A percentile compares a stretch with the other conserved stretches of the same genome.
Conservation (phyloP, 2,113 vertebrate genomes). For the Nannospalax galili region DNA sequence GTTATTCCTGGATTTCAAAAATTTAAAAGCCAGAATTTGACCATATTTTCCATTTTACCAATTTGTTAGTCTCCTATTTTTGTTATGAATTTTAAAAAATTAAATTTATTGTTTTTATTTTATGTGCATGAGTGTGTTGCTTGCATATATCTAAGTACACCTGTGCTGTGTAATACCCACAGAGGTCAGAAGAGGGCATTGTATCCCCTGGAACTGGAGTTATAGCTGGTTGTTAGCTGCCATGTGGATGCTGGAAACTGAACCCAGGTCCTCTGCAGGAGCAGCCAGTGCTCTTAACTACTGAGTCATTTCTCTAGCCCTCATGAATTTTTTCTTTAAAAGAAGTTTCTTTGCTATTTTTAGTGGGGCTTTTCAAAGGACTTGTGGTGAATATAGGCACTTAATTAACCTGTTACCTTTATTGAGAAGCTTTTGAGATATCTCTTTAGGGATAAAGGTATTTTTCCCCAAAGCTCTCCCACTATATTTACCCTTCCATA, state of each 20-base stretch:
- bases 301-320: too few species aligned
- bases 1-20: neutral
- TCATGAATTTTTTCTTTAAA: constrained; percentile 7
- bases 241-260: too few species aligned
- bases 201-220: too few species aligned
- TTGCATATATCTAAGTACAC: too few species aligned
- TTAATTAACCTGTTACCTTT: constrained; percentile 8
- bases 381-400: neutral
- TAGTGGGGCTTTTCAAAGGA: neutral
- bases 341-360: constrained; percentile 5
- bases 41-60: too few species aligned
- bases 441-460: constrained; percentile 16
- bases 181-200: too few species aligned
- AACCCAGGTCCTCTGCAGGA: too few species aligned
- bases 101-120: neutral
- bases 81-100: neutral
- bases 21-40: too few species aligned
- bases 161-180: too few species aligned
- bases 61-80: neutral
- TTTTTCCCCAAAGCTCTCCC: constrained; percentile 14
- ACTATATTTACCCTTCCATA: neutral
- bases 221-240: too few species aligned
- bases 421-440: neutral
- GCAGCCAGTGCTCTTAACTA: too few species aligned
- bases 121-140: too few species aligned